phyloP scores from a whole-genome alignment of 2,113 vertebrate species.

The Helogale parvula region DNA sequence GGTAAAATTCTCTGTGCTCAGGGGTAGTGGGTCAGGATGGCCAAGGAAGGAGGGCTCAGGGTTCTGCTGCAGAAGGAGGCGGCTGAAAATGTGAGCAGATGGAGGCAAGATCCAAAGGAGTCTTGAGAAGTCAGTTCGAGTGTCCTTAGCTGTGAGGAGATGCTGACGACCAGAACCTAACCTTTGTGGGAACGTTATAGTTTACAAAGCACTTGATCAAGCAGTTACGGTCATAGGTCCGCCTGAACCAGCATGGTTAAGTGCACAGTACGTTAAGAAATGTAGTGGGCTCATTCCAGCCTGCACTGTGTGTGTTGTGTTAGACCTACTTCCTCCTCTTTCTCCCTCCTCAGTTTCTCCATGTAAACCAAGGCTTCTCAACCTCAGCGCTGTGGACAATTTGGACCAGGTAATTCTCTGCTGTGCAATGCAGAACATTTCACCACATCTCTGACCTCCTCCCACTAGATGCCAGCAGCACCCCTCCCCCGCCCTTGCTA shows the following conservation, averaged over 20 bases:
- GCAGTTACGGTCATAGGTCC: rapidly evolving
- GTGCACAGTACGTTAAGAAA: neutral
- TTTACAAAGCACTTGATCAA: neutral
- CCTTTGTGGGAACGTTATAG: neutral
- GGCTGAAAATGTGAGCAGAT: neutral
- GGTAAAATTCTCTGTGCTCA: neutral
- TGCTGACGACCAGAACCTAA: neutral
- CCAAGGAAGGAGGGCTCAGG: neutral
- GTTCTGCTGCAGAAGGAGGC: neutral
- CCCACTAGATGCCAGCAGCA: too few relatives aligned
- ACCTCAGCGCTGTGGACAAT: rapidly evolving
- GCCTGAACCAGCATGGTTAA: rapidly evolving
- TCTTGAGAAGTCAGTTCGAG: neutral
- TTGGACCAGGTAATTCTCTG: neutral
- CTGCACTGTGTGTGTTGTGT: too few relatives aligned
- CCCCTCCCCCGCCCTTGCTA: rapidly evolving
- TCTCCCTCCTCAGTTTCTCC: neutral
- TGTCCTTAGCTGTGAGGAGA: neutral
- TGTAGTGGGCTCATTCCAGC: neutral
- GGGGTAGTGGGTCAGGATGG: neutral
- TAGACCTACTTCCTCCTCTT: neutral
- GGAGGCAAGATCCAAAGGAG: too few relatives aligned
- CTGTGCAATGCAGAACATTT: neutral
- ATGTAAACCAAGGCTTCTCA: neutral
- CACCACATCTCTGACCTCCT: neutral